A percentile compares a stretch with the other conserved stretches of the same genome.
phyloP scores from a whole-genome alignment of 2,888 invertebrate genomes.

The Chalcis sispes region DNA sequence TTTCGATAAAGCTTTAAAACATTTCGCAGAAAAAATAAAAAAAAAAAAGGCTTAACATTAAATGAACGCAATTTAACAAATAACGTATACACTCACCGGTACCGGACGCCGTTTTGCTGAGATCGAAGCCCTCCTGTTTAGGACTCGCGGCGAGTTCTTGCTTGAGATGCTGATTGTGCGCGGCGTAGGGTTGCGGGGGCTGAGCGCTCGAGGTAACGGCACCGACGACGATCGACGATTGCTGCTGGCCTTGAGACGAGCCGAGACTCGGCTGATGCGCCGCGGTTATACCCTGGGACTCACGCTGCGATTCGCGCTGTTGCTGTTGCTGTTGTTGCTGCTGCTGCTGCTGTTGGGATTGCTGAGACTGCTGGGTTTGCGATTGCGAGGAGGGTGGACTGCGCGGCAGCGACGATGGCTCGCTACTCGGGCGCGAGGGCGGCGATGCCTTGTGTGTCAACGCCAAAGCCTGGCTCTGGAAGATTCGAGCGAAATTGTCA shows the following conservation, averaged over 20 bases:
- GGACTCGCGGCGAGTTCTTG: conserved; percentile 76
- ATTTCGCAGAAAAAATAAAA: neutral
- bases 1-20: too few relatives aligned
- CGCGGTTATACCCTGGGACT: conserved; percentile 49
- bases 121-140: conserved; percentile 81
- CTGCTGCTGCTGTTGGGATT: conserved; percentile 70
- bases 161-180: conserved; percentile 72
- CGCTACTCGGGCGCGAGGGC: conserved; percentile 74
- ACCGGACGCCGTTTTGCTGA: conserved; percentile 81
- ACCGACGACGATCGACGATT: conserved; percentile 47
- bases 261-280: conserved; percentile 61
- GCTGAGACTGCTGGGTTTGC: conserved; percentile 67
- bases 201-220: conserved; percentile 63
- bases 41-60: neutral
- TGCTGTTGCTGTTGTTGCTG: conserved; percentile 54
- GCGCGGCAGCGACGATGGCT: conserved; percentile 70
- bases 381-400: conserved; percentile 70
- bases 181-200: conserved; percentile 65
- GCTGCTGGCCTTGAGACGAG: conserved; percentile 67
- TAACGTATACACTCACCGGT: conserved; percentile 77
- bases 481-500: conserved; percentile 32
- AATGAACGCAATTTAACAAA: neutral
- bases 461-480: conserved; percentile 83
- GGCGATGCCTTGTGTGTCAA: conserved; percentile 80
- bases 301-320: conserved; percentile 42